These are phyloP conservation scores for Hylaeus anthracinus DNA, from an alignment of 1,140 invertebrate genomes.

Conservation along the genomic window DNA sequence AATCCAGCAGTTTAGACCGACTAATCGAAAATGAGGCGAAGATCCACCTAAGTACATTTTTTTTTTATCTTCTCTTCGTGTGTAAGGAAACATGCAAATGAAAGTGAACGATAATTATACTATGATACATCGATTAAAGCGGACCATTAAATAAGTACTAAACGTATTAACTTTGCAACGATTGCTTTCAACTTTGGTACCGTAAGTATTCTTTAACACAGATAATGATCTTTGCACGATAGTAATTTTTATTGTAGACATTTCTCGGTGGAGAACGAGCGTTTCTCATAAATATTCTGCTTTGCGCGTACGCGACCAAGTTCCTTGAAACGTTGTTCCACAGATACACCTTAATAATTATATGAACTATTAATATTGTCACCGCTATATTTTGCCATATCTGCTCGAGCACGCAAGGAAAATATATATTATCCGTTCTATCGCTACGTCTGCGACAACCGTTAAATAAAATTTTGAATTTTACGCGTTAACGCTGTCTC, in stretches of 20 bases:
- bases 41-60: background rate
- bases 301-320: background rate
- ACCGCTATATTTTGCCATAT: slow-evolving; percentile 9
- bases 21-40: background rate
- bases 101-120: background rate
- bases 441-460: background rate
- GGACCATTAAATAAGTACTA: slow-evolving; percentile 19
- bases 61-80: background rate
- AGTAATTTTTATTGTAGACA: background rate
- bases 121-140: slow-evolving; percentile 7
- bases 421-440: slow-evolving; percentile 19
- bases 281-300: background rate
- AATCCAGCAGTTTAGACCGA: too few relatives aligned
- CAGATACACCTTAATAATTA: slow-evolving; percentile 7
- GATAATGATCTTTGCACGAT: slow-evolving; percentile 19
- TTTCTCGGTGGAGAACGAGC: background rate
- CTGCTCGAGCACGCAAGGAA: slow-evolving; percentile 1
- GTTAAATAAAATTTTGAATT: slow-evolving; percentile 10
- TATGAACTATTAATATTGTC: slow-evolving; percentile 28
- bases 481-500: background rate
- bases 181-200: slow-evolving; percentile 30
- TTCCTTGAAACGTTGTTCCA: slow-evolving; percentile 5
- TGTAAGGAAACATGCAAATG: background rate
- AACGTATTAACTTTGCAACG: background rate
- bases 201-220: slow-evolving; percentile 17